These are phyloP conservation scores for Goniozus legneri DNA, from an alignment of 1,140 invertebrate species.

Conservation along the genomic window DNA sequence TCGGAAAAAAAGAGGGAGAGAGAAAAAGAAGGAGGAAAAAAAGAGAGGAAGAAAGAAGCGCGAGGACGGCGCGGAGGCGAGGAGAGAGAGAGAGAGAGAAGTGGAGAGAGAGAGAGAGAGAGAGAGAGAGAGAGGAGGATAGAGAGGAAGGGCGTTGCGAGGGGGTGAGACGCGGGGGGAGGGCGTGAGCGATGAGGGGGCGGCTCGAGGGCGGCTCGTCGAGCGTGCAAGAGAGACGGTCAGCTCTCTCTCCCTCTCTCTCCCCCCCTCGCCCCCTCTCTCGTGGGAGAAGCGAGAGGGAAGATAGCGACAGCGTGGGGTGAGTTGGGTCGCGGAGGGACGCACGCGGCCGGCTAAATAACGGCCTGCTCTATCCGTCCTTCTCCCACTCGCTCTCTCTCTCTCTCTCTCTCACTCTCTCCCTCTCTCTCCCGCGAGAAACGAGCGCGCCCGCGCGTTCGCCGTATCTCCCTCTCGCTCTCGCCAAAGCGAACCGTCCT, in stretches of 20 bases:
- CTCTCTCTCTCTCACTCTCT: slow-evolving; percentile 17
- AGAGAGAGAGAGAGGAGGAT: slow-evolving; percentile 8
- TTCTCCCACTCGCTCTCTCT: slow-evolving; percentile 16
- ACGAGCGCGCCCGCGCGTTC: too few species aligned
- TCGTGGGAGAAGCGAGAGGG: too few species aligned
- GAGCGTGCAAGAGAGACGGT: neutral
- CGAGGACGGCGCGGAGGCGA: slow-evolving; percentile 5
- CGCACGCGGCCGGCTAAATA: slow-evolving; percentile 44
- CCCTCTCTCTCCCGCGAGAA: slow-evolving; percentile 5
- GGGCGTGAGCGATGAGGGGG: slow-evolving; percentile 26
- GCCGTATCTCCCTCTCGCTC: neutral
- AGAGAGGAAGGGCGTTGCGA: slow-evolving; percentile 1
- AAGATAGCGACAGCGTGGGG: too few species aligned
- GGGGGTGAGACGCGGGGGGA: slow-evolving; percentile 7
- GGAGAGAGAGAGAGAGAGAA: slow-evolving; percentile 8
- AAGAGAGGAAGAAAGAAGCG: slow-evolving; percentile 6
- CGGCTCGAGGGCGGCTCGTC: slow-evolving; percentile 24
- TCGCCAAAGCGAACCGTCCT: slow-evolving; percentile 7
- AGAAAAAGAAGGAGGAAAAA: slow-evolving; percentile 7
- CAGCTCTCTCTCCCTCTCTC: too few species aligned
- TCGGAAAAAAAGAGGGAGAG: neutral
- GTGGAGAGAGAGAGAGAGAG: slow-evolving; percentile 6
- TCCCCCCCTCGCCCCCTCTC: too few species aligned
- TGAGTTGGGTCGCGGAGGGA: slow-evolving; percentile 31
- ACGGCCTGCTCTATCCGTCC: slow-evolving; percentile 44